Base-by-base conservation (phyloP, 2,797 vertebrate genomes). In the Odontamblyopus rebecca region DNA sequence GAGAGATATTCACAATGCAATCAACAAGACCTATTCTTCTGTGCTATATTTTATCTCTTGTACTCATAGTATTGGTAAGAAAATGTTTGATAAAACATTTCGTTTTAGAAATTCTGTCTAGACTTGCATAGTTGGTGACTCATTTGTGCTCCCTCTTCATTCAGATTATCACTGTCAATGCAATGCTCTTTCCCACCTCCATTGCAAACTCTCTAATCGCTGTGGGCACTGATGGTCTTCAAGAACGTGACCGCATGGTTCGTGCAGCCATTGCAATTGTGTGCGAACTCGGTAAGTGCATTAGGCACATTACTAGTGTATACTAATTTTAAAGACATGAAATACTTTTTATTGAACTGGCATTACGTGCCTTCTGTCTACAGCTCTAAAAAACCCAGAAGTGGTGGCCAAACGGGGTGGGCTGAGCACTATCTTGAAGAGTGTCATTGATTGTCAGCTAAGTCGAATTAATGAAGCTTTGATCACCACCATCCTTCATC, bases 91-190 rank as follows among this genome's bases (percentile, higher is more conserved):
- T 59, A 59, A 4, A 41, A 64, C 51, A 74, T 61, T 61, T 7
- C 2, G 29, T 74, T 74, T 72, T 18, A 35, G 50, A 68, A 54
- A 35, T 35, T 19, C 64, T 64, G 44, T 79, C 16, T 18, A 18
- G 65, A 71, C 54, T 44, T 67, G 6, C 5, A 61, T 61, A 50
- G 75, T 80, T 68, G 63, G 71, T 76, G 69, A 77, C 60, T 78
- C 54, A 59, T 68, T 12, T 68, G 57, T 7, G n/a, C 74, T 23
- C 30, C 59, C 60, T 76, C 50, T 32, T 51, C 19, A 59, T 61
- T 67, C 75, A 99, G 98, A 99, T 99, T 93, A 98, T 99, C 92
- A 97, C 97, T 89, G 96, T 99, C 95, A 99, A 99, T 77, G 97
- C 97, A 74, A 96, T 96, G 89, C 91, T 99, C 75, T 99, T 99